Evolutionary conservation across 1,140 invertebrate genomes (phyloP).

Genomic region (Goniozus legneri): DNA sequence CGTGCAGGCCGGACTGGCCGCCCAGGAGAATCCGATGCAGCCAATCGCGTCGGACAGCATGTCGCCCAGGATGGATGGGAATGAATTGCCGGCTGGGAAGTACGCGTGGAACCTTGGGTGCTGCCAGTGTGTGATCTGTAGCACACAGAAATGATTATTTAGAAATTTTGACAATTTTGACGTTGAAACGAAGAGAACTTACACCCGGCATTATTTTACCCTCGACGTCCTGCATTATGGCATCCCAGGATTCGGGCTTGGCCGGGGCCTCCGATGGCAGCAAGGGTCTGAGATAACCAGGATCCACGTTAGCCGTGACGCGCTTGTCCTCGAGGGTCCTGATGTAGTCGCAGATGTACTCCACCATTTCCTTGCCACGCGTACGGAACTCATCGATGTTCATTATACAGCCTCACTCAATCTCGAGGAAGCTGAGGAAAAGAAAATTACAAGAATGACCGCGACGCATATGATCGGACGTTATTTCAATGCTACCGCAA

Average conservation of each 20-base stretch:
- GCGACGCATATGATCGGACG: no score
- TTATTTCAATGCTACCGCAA: no score
- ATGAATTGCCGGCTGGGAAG: conserved; percentile 93
- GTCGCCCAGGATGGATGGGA: conserved; percentile 88
- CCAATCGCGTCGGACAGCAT: conserved; percentile 90
- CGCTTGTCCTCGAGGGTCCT: conserved; percentile 68
- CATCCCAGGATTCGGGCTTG: conserved; percentile 78
- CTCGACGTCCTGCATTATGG: conserved; percentile 87
- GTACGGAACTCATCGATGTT: conserved; percentile 78
- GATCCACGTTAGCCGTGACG: conserved; percentile 81
- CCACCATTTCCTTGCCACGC: conserved; percentile 86
- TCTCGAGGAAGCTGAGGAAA: no score
- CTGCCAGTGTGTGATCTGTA: conserved; percentile 91
- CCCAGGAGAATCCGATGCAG: conserved; percentile 94
- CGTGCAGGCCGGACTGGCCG: conserved; percentile 80
- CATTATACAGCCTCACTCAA: no score
- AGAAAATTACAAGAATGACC: no score
- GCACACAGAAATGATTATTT: conserved; percentile 12
- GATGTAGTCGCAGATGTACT: conserved; percentile 89
- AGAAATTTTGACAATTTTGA: background rate
- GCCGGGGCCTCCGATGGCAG: conserved; percentile 75
- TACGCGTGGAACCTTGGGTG: conserved; percentile 95
- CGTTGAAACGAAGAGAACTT: conserved; percentile 58
- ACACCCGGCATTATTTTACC: conserved; percentile 90
- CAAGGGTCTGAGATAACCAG: conserved; percentile 76